Evolutionary conservation across 2,888 invertebrate genomes (phyloP).

Genomic region (Tineola bisselliella): DNA sequence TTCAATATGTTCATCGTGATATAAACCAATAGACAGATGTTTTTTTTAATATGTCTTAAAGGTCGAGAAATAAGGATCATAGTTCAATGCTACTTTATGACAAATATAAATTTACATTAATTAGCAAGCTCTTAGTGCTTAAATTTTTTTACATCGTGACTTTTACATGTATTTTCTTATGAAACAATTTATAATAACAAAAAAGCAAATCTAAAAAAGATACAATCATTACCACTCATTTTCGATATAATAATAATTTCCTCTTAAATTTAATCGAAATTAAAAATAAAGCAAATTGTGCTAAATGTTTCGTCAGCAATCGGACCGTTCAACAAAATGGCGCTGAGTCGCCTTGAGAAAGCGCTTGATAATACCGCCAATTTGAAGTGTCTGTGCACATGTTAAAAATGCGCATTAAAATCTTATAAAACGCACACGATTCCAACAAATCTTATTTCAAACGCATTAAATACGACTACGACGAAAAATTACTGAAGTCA

Average conservation of each 20-base stretch:
- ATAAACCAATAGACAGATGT: not conserved
- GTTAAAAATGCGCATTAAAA: not conserved
- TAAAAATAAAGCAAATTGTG: not conserved
- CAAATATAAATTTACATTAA: not conserved
- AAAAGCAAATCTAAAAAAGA: constrained; percentile 16
- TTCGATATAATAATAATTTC: constrained; percentile 9
- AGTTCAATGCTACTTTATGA: not conserved
- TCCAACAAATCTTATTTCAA: too few relatives aligned
- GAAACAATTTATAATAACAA: not conserved
- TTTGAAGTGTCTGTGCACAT: constrained; percentile 14
- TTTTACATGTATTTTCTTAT: not conserved
- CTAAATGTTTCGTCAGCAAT: constrained; percentile 31
- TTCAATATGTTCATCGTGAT: not conserved
- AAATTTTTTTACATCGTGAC: not conserved
- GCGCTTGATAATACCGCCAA: constrained; percentile 54
- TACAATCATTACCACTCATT: constrained; percentile 22
- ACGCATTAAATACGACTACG: too few relatives aligned
- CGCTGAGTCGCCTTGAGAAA: constrained; percentile 46
- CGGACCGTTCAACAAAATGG: constrained; percentile 49
- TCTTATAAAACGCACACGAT: too few relatives aligned
- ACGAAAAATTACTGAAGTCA: too few relatives aligned
- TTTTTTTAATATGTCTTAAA: not conserved
- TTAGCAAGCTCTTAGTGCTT: not conserved
- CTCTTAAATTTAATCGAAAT: not conserved
- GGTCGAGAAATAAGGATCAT: not conserved